A percentile compares a stretch with the other conserved stretches of the same genome.
Conservation (phyloP, 1,140 invertebrate genomes). For the Oncopodura yosiiana region DNA sequence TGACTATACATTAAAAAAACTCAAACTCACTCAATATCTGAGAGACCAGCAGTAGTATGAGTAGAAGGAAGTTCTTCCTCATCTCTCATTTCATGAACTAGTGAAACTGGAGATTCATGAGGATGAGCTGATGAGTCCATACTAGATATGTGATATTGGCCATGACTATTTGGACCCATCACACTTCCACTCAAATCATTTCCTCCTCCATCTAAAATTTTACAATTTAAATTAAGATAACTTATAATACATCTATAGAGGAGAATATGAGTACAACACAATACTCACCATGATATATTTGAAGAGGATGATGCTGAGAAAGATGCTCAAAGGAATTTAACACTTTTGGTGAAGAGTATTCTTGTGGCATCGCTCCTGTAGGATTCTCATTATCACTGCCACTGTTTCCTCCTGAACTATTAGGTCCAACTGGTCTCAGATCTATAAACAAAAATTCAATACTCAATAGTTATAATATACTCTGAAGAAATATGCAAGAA, state of each 20-base stretch:
- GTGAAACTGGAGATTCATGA: conserved; percentile 29
- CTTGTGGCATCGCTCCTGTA: conserved; percentile 14
- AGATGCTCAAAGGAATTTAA: conserved; percentile 34
- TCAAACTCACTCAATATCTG: too few species aligned
- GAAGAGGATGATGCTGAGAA: conserved; percentile 2
- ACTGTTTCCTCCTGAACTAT: conserved; percentile 26
- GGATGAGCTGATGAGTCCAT: neutral
- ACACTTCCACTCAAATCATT: conserved; percentile 31
- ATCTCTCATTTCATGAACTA: conserved; percentile 25
- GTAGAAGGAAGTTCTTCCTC: conserved; percentile 7
- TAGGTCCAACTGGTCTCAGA: conserved; percentile 20
- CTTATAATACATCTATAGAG: too few species aligned
- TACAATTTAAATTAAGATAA: conserved; percentile 4
- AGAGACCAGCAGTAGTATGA: too few species aligned
- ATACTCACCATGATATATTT: too few species aligned
- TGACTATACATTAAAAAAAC: too few species aligned
- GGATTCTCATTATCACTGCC: conserved; percentile 35
- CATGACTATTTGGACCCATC: conserved; percentile 6
- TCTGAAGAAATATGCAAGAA: too few species aligned
- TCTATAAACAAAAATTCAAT: too few species aligned
- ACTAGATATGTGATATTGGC: conserved; percentile 8
- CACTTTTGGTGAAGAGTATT: conserved; percentile 24
- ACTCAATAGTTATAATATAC: too few species aligned
- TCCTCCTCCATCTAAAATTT: conserved; percentile 4
- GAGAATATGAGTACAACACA: too few species aligned